These are phyloP conservation scores for Sphinx pinastri DNA, from an alignment of 2,888 invertebrate genomes.

Conservation along the genomic window DNA sequence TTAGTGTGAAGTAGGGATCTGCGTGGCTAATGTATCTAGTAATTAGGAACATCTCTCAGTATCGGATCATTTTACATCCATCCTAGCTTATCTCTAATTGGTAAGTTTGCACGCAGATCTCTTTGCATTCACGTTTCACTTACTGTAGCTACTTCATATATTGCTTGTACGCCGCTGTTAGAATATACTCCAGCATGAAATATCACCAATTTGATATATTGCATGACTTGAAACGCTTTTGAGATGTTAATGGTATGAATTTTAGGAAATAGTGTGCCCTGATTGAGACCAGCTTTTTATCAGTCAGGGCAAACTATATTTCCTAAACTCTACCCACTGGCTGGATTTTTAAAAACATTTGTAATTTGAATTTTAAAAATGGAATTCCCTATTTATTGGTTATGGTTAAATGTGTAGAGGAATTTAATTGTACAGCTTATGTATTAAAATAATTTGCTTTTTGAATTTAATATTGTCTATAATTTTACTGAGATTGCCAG, in stretches of 20 bases:
- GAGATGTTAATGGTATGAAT: not conserved
- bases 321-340: not conserved
- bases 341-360: not conserved
- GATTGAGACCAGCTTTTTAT: not conserved
- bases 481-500: not conserved
- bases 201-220: not conserved
- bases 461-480: no score
- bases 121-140: conserved; percentile 67
- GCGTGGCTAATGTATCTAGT: conserved; percentile 44
- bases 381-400: not conserved
- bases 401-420: not conserved
- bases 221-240: conserved; percentile 16
- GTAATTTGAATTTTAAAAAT: not conserved
- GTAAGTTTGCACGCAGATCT: conserved; percentile 70
- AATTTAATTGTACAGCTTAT: not conserved
- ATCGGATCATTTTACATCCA: not conserved
- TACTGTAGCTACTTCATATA: conserved; percentile 48
- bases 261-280: not conserved
- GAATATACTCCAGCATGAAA: conserved; percentile 44
- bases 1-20: conserved; percentile 59
- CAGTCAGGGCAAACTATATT: not conserved
- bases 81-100: conserved; percentile 26
- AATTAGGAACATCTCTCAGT: not conserved
- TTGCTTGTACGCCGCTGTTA: conserved; percentile 50
- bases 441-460: not conserved